These are phyloP conservation scores for Apamea monoglypha DNA, from an alignment of 2,888 invertebrate species.

Conservation along the genomic window DNA sequence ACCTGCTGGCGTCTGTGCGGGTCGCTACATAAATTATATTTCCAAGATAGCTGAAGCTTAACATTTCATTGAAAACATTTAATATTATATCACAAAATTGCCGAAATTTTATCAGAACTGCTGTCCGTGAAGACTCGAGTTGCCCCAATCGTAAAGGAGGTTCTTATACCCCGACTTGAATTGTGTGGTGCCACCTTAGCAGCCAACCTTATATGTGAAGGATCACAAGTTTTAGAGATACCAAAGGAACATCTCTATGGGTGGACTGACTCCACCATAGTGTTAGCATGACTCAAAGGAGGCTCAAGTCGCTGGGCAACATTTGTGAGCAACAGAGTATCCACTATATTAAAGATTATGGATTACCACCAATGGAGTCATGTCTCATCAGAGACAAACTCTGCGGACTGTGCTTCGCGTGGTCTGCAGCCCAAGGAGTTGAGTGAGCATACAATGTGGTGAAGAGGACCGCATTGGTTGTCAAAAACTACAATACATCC, in stretches of 20 bases:
- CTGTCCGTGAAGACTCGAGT: too few relatives aligned
- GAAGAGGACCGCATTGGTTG: background rate
- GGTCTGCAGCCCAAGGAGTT: background rate
- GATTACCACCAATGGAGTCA: background rate
- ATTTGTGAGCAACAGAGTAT: background rate
- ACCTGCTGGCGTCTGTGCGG: too few relatives aligned
- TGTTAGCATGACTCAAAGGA: background rate
- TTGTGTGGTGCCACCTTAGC: background rate
- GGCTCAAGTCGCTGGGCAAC: background rate
- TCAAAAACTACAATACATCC: background rate
- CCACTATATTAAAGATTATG: background rate
- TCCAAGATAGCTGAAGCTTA: background rate
- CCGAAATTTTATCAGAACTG: slow-evolving; percentile 5
- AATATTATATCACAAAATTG: background rate
- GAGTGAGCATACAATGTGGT: background rate
- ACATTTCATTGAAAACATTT: background rate
- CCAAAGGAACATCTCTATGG: background rate
- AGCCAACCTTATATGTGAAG: background rate
- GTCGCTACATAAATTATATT: background rate
- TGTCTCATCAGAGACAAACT: background rate
- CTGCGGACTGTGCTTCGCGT: background rate
- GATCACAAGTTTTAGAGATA: background rate
- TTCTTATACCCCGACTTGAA: background rate
- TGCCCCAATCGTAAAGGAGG: background rate
- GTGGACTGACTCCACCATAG: background rate